Evolutionary conservation across 2,888 invertebrate genomes (phyloP).

Genomic region (Coelinius sp.): DNA sequence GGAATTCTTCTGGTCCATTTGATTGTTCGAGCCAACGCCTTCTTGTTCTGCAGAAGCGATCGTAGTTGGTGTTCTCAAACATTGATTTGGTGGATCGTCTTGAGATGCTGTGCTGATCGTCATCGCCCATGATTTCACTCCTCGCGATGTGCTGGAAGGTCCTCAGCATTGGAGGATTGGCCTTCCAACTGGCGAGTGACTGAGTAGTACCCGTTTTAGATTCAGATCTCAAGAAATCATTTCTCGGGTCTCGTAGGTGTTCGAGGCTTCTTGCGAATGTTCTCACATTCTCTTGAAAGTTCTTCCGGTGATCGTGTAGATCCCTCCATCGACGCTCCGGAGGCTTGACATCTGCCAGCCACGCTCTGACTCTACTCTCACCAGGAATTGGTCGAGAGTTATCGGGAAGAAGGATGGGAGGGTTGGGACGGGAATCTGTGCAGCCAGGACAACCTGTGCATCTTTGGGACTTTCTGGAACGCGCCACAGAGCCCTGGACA

Average conservation of each 20-base stretch:
- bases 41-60: slow-evolving; percentile 44
- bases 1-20: slow-evolving; percentile 45
- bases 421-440: slow-evolving; percentile 59
- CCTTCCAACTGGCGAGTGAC: slow-evolving; percentile 55
- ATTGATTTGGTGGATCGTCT: slow-evolving; percentile 64
- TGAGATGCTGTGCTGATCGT: slow-evolving; percentile 60
- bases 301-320: slow-evolving; percentile 47
- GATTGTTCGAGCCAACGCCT: slow-evolving; percentile 31
- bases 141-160: slow-evolving; percentile 59
- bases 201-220: slow-evolving; percentile 32
- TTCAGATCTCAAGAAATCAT: slow-evolving; percentile 49
- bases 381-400: slow-evolving; percentile 55
- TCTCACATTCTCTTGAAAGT: slow-evolving; percentile 52
- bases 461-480: slow-evolving; percentile 71
- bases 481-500: slow-evolving; percentile 50
- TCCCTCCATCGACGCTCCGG: slow-evolving; percentile 61
- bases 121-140: slow-evolving; percentile 63
- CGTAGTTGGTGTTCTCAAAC: slow-evolving; percentile 59
- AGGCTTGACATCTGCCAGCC: slow-evolving; percentile 66
- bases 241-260: slow-evolving; percentile 55
- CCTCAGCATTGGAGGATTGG: slow-evolving; percentile 57
- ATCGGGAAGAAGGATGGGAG: slow-evolving; percentile 51
- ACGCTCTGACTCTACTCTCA: slow-evolving; percentile 66
- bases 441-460: slow-evolving; percentile 82
- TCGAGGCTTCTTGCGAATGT: slow-evolving; percentile 54